Conservation (phyloP, 2,113 vertebrate genomes). For the Ammodramus savannarum region DNA sequence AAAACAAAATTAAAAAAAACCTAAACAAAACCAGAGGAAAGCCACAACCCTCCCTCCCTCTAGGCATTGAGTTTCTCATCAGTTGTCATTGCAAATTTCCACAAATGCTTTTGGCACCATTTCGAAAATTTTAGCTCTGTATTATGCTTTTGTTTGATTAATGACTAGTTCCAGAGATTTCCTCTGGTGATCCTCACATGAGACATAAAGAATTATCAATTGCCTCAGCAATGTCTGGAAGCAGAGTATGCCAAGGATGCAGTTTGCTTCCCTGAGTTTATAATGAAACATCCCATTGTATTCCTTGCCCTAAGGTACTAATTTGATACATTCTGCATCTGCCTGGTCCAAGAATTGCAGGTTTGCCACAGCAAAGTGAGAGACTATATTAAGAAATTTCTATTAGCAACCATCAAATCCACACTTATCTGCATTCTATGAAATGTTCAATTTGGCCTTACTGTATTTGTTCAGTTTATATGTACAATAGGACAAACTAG, state of each 20-base stretch:
- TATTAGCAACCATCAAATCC: neutral
- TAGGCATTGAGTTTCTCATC: neutral
- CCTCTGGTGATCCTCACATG: conserved; percentile 3
- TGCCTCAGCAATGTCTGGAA: conserved; percentile 1
- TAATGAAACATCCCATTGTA: neutral
- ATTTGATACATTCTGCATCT: neutral
- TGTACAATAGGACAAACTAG: neutral
- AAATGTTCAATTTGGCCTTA: neutral
- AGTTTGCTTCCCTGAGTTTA: neutral
- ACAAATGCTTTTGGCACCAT: conserved; percentile 4
- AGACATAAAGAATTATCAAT: conserved; percentile 16
- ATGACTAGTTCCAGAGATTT: conserved; percentile 35
- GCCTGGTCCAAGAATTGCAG: neutral
- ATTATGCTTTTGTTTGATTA: conserved; percentile 29
- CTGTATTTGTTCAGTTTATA: neutral
- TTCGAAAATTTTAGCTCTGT: neutral
- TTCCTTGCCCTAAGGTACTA: neutral
- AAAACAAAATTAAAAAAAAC: neutral
- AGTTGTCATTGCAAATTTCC: conserved; percentile 3
- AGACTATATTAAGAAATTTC: neutral
- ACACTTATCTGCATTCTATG: neutral
- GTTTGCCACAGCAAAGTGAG: neutral
- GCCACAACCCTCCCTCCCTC: neutral
- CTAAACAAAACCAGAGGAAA: neutral
- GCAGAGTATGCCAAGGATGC: neutral